Conservation (phyloP, 1,140 invertebrate species). For the Anastrepha obliqua region DNA sequence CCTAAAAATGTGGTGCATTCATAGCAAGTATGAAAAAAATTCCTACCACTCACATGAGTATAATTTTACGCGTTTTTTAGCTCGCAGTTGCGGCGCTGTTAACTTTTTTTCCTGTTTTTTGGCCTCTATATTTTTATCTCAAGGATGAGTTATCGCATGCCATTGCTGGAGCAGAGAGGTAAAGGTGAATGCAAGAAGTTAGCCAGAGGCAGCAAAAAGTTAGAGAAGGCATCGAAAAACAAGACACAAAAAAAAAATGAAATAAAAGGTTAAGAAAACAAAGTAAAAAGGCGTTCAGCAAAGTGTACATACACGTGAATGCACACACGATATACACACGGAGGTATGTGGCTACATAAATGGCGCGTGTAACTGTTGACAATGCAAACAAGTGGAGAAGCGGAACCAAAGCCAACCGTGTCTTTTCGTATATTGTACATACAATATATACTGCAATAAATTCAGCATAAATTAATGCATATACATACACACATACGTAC, state of each 20-base stretch:
- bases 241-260: background rate
- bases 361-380: slow-evolving; percentile 48
- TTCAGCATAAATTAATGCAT: too few relatives aligned
- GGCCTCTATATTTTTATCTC: background rate
- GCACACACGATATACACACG: background rate
- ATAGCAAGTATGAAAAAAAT: background rate
- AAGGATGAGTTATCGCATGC: slow-evolving; percentile 36
- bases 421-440: background rate
- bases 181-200: background rate
- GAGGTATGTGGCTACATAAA: background rate
- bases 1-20: background rate
- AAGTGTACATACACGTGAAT: background rate
- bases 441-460: background rate
- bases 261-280: background rate
- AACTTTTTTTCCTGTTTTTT: background rate
- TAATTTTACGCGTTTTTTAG: background rate
- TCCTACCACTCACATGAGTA: too few relatives aligned
- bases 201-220: background rate
- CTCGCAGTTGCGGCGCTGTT: background rate
- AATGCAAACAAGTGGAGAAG: slow-evolving; percentile 34
- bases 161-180: background rate
- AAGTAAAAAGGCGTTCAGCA: background rate
- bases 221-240: background rate
- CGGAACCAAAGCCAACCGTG: background rate
- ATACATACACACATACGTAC: background rate